Base-by-base conservation (phyloP, 1,140 invertebrate genomes). In the Tetramorium simillimum region DNA sequence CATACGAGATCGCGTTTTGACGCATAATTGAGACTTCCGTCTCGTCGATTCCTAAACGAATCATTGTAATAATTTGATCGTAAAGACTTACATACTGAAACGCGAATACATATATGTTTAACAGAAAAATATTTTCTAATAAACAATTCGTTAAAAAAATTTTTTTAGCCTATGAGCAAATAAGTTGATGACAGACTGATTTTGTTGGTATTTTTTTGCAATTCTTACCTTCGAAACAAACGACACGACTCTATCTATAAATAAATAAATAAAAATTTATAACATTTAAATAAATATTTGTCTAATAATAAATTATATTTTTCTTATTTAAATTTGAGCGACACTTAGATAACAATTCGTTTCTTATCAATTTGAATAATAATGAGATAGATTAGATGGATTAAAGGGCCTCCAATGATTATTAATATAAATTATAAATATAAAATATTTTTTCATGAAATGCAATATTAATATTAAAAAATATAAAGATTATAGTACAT, bases 391-490 rank as follows among this genome's bases (percentile, higher is more conserved):
- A 58, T 51, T 14, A 14, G 12, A 46, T 43, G 9, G 16, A 51
- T 73, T 37, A 53, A 1, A 16, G 46, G 10, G 9, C 21, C 6
- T 10, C 9, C 10, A 33, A 53, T 73, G 9, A 2, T 33, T 16
- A 37, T 37, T 37, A 51, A 33, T 14, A 12, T 53, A 33, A 33
- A 53, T 73, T 72, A 73, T 53, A 37, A 37, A 40, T 24, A 1
- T 58, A 40, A n/a, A 3, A 33, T 53, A 21, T 40, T 40, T 67
- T n/a, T 40, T 12, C 6, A 43, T 24, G 2, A 70, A 70, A 16
- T 24, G 5, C 33, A 73, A 65, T 67, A 43, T 37, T 51, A 72
- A 72, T 51, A 49, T 37, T 12, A 12, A 65, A 65, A 40, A 76
- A 58, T 16, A 24, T 21, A 75, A 56, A 56, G n/a, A 56, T 0